Evolutionary conservation across 2,888 invertebrate species (phyloP), one percentile per base, ranked within the genome.

Genomic region (Tillus elongatus): DNA sequence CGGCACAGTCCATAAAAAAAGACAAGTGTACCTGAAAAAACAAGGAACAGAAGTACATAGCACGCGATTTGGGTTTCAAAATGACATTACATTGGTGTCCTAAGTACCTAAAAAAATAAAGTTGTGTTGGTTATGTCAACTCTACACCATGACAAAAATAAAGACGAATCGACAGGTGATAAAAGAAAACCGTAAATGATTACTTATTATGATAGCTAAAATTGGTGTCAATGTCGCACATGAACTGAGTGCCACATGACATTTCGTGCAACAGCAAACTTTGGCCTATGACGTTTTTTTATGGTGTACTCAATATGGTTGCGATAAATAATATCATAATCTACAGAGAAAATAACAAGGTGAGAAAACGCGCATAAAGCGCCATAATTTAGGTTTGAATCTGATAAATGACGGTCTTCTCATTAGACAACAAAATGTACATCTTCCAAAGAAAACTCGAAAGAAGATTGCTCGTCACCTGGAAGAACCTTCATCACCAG

Each of bases 41-140:
- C n/a, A n/a, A n/a, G n/a, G n/a, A n/a, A n/a, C n/a, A n/a, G n/a
- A n/a, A n/a, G n/a, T n/a, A n/a, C n/a, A n/a, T n/a, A n/a, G n/a
- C n/a, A n/a, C n/a, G n/a, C n/a, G n/a, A n/a, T 55, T 56, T 44
- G 50, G 50, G 4, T 51, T 51, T 43, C 50, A 53, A 36, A 39
- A 51, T 15, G 42, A 52, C 13, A 29, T 37, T 14, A 53, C 50
- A 28, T 41, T 52, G 16, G 51, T 53, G 4, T 56, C 51, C 2
- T 53, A 50, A 42, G 43, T 50, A 44, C 30, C 35, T 51, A 11
- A 47, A 43, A 38, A 34, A 50, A 46, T 16, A 52, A 47, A 41
- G 15, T 42, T 15, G 43, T 47, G 4, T 16, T 45, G 24, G 39
- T 42, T 28, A 9, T 48, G 13, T 46, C 49, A 13, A 42, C 45